Evolutionary conservation across 2,888 invertebrate species (phyloP), one percentile per base, ranked within the genome.

Genomic region (Drosophila differens): DNA sequence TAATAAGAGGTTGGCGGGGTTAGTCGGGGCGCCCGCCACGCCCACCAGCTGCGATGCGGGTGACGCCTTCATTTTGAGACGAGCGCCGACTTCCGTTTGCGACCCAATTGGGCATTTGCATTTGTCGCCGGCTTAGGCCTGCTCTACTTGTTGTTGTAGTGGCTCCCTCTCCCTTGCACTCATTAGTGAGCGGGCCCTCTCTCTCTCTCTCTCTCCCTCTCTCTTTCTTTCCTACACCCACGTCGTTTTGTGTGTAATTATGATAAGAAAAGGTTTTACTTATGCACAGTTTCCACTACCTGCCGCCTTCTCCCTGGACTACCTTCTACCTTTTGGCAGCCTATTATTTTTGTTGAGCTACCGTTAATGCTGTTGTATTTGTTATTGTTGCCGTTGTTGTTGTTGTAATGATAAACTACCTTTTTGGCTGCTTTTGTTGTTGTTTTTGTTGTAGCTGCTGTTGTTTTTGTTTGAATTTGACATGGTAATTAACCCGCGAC

Each of bases 231-330:
- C 5, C 22, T 32, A 25, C 65, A 51, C 39, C 51, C 37, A 41
- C 66, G 44, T 63, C 85, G 83, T 89, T 91, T 89, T 87, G 90
- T 88, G 91, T 88, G 87, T 88, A 88, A 91, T 91, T 88, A 88
- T 88, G 87, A 88, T 88, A 88, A 88, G 91, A 85, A 89, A 88
- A 91, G 90, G 91, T 89, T 87, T 87, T 91, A 87, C 88, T 87
- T 89, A 69, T 79, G 63, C 81, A 65, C 70, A 69, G 53, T 52
- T 59, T 22, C 2, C 66, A 55, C 54, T 60, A 44, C 57, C 44
- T 68, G 30, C 39, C 62, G 0, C 12, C 64, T 63, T 58, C 12
- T 19, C 37, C 12, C n/a, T 30, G n/a, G 6, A 37, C 53, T 30
- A 28, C 65, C 57, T 37, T 25, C 71, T 67, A 77, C 87, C 85